Conservation (phyloP, 2,113 vertebrate genomes). For the Alaudala cheleensis region DNA sequence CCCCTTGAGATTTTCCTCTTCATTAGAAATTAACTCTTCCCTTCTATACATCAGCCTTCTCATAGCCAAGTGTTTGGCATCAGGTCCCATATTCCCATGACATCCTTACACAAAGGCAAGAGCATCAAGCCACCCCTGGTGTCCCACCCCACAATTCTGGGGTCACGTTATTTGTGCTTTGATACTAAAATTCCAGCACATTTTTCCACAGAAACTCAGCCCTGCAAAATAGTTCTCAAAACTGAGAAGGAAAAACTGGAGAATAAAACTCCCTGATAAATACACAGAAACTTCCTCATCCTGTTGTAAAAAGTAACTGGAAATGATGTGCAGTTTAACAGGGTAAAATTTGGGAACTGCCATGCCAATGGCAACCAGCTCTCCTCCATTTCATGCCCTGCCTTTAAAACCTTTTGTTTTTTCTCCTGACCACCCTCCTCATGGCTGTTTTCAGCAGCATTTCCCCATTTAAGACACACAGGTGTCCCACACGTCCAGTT, state of each 20-base stretch:
- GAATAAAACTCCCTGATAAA: neutral
- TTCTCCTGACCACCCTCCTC: neutral
- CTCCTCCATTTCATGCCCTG: neutral
- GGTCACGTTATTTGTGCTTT: neutral
- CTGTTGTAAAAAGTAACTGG: neutral
- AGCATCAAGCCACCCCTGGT: neutral
- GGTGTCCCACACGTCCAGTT: neutral
- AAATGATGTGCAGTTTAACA: neutral
- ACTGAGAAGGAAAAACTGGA: neutral
- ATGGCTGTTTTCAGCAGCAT: neutral
- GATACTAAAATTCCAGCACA: neutral
- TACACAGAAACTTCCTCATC: neutral
- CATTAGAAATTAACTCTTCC: neutral
- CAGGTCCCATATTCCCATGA: neutral
- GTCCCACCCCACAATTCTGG: neutral
- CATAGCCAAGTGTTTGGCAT: neutral
- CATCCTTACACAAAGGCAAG: neutral
- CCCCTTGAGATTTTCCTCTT: neutral
- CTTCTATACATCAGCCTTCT: neutral
- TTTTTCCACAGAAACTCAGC: neutral
- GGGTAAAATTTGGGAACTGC: neutral
- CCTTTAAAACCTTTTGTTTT: neutral
- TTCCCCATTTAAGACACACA: neutral
- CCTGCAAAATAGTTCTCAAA: neutral
- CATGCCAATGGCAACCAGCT: accelerated